Evolutionary conservation across 2,113 vertebrate genomes (phyloP), one percentile per base, ranked within the genome.

Genomic region (Indicator indicator): DNA sequence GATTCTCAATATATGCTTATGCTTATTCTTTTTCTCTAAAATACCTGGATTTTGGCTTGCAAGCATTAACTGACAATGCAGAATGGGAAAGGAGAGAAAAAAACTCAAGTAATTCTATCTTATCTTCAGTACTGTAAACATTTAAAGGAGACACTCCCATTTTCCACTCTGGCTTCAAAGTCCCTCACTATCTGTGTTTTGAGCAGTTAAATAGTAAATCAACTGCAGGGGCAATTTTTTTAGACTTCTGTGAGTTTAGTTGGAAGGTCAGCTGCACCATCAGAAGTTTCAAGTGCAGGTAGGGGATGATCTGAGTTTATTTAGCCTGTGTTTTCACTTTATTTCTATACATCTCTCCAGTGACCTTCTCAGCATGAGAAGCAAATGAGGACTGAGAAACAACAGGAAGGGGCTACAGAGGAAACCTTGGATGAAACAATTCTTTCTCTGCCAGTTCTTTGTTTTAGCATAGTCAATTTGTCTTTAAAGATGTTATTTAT

Each of bases 221-320:
- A 36, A 12, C 42, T 71, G 21, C 18, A 13, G 23, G 11, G 32
- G n/a, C 59, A 36, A 18, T 38, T 33, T 50, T 82, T 26, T 30
- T 30, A 33, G 36, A 28, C 19, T 77, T 56, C 24, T 52, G 48
- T 2, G 2, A 33, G 20, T 33, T 73, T 38, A 55, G 11, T 52
- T 1, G 50, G 4, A 67, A 82, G 55, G 46, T 40, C 65, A 65
- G 24, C 62, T 0, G 1, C 13, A 21, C 9, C 1, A 1, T 9
- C 11, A 83, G 20, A 59, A 59, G 27, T 6, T 70, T 12, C 13
- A 8, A 8, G 11, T 75, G 42, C 58, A 64, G 6, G 14, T 26
- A 11, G 12, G 40, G 65, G 15, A 33, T 0, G 0, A 36, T n/a
- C 7, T 44, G 24, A 20, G 11, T n/a, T 94, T 87, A 59, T 75